Conservation (phyloP, 2,888 invertebrate genomes). For the Chesias legatella region DNA sequence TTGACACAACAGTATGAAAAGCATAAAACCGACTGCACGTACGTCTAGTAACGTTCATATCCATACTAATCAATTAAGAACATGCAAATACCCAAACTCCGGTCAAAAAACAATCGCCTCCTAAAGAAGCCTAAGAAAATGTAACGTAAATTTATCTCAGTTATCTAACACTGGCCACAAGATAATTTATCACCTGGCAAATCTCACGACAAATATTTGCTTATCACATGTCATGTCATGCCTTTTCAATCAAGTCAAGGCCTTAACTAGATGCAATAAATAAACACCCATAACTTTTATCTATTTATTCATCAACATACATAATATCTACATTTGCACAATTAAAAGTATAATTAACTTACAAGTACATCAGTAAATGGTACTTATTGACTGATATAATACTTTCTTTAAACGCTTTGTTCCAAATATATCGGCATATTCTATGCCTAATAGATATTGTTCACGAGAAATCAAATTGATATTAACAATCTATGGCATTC, state of each 20-base stretch:
- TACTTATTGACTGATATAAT: constrained; percentile 63
- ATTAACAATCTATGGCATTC: constrained; percentile 50
- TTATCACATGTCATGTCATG: constrained; percentile 26
- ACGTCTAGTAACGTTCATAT: too few species aligned
- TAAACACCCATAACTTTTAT: constrained; percentile 53
- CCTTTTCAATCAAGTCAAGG: constrained; percentile 23
- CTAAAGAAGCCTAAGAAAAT: too few species aligned
- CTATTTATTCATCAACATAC: constrained; percentile 81
- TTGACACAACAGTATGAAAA: too few species aligned
- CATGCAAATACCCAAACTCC: too few species aligned
- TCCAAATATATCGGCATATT: too few species aligned
- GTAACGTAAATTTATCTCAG: not conserved
- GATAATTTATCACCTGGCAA: constrained; percentile 18
- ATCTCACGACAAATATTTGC: constrained; percentile 17
- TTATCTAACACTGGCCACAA: not conserved
- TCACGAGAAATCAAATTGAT: constrained; percentile 18
- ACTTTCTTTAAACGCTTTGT: constrained; percentile 57
- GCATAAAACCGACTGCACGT: too few species aligned
- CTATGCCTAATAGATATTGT: constrained; percentile 39
- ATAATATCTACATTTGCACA: constrained; percentile 80
- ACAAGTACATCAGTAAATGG: constrained; percentile 66
- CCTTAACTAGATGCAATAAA: constrained; percentile 32
- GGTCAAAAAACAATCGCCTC: too few species aligned
- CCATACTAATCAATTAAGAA: too few species aligned
- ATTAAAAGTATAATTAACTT: constrained; percentile 69